Conservation (phyloP, 2,113 vertebrate species). For the Hoplias malabaricus region DNA sequence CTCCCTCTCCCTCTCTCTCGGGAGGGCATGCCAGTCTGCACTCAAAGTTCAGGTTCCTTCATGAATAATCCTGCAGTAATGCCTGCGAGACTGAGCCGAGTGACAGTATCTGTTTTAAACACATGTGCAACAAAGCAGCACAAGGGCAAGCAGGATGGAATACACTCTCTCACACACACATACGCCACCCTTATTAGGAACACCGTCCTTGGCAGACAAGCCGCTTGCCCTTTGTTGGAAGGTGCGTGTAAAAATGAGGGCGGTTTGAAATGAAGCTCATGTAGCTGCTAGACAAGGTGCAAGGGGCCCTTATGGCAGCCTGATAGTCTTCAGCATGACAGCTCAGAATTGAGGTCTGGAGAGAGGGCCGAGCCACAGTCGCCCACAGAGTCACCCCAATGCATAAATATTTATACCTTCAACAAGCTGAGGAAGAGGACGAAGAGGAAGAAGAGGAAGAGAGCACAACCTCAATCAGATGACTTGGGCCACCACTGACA, state of each 20-base stretch:
- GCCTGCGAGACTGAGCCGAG: slow-evolving; percentile 58
- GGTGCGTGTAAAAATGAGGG: slow-evolving; percentile 70
- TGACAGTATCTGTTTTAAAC: slow-evolving; percentile 71
- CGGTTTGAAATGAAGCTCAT: slow-evolving; percentile 77
- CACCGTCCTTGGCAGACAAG: slow-evolving; percentile 76
- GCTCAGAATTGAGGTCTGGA: slow-evolving; percentile 74
- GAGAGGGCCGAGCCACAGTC: slow-evolving; percentile 74
- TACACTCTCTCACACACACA: background rate
- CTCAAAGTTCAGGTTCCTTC: slow-evolving; percentile 54
- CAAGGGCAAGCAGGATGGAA: slow-evolving; percentile 40
- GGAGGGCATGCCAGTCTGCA: slow-evolving; percentile 34
- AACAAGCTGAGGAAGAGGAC: slow-evolving; percentile 23
- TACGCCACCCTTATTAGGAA: slow-evolving; percentile 76
- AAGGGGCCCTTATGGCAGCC: slow-evolving; percentile 70
- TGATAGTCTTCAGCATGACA: slow-evolving; percentile 76
- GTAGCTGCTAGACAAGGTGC: slow-evolving; percentile 74
- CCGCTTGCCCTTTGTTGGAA: slow-evolving; percentile 76
- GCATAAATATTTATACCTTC: slow-evolving; percentile 77
- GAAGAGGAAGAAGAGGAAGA: slow-evolving; percentile 34
- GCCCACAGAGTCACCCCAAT: slow-evolving; percentile 76
- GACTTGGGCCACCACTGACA: slow-evolving; percentile 33
- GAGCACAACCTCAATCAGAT: slow-evolving; percentile 63
- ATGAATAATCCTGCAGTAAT: slow-evolving; percentile 67
- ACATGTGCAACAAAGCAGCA: slow-evolving; percentile 66
- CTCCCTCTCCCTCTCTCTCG: slow-evolving; percentile 11